These are phyloP conservation scores for Datnioides undecimradiatus DNA, from an alignment of 2,113 vertebrate genomes.

Conservation along the genomic window DNA sequence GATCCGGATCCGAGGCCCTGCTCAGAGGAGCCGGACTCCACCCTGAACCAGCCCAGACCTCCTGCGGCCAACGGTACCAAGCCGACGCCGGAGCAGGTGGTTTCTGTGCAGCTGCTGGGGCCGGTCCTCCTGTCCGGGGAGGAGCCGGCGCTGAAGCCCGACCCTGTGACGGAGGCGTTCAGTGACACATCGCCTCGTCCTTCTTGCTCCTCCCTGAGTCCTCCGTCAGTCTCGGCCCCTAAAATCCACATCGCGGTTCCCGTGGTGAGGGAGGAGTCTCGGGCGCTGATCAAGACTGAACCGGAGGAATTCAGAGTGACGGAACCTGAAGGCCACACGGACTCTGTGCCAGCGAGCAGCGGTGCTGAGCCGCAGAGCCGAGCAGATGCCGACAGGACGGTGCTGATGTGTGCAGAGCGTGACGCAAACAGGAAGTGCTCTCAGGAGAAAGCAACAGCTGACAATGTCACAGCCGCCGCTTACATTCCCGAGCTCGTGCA, in stretches of 20 bases:
- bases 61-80: not conserved
- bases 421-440: not conserved
- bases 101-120: slow-evolving; percentile 20
- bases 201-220: not conserved
- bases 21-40: slow-evolving; percentile 41
- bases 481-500: slow-evolving; percentile 43
- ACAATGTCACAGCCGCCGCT: accelerated
- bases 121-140: not conserved
- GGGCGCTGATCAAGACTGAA: slow-evolving; percentile 68
- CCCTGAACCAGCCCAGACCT: slow-evolving; percentile 3
- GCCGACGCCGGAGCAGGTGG: not conserved
- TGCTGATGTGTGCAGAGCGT: not conserved
- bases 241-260: not conserved
- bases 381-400: not conserved
- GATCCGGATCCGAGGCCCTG: slow-evolving; percentile 37
- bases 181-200: not conserved
- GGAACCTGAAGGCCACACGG: slow-evolving; percentile 20
- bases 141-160: not conserved
- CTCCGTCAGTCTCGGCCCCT: not conserved
- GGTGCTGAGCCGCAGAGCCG: no score
- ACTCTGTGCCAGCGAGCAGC: not conserved
- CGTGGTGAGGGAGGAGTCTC: not conserved
- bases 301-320: slow-evolving; percentile 58
- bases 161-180: slow-evolving; percentile 4
- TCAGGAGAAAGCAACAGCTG: not conserved